Conservation (phyloP, 2,113 vertebrate genomes). For the Ovibos moschatus region DNA sequence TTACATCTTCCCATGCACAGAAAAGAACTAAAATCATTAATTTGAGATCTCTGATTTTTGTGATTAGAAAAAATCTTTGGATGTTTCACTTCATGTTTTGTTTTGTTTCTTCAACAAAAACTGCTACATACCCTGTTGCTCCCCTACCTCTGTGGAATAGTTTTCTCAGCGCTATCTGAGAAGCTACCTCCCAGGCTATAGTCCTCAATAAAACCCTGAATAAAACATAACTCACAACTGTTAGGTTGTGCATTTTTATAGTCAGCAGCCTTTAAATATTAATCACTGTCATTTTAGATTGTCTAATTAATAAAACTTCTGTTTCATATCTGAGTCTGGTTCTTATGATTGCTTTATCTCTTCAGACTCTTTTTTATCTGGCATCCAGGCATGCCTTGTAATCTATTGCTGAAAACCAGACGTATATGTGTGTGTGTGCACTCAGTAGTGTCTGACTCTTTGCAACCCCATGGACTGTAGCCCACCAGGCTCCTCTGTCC, state of each 20-base stretch:
- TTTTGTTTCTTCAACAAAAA: not conserved
- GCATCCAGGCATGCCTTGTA: not conserved
- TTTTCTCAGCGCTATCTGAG: not conserved
- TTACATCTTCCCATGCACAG: not conserved
- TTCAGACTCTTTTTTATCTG: not conserved
- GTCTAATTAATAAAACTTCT: not conserved
- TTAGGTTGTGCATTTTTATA: not conserved
- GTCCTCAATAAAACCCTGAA: not conserved
- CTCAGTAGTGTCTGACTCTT: not conserved
- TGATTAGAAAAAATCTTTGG: not conserved
- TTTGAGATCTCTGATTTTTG: not conserved
- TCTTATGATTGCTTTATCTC: not conserved
- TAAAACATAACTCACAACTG: not conserved
- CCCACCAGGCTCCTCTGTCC: not conserved
- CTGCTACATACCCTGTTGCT: not conserved
- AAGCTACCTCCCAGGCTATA: not conserved
- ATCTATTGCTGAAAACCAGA: not conserved
- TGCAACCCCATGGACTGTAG: not conserved
- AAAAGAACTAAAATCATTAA: not conserved
- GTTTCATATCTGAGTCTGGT: not conserved
- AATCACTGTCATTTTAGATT: conserved; percentile 14
- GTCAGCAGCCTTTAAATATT: not conserved
- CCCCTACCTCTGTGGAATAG: not conserved
- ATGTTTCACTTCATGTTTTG: not conserved
- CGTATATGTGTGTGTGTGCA: not conserved